phyloP scores from a whole-genome alignment of 2,888 invertebrate species.

The Cerastis rubricosa region DNA sequence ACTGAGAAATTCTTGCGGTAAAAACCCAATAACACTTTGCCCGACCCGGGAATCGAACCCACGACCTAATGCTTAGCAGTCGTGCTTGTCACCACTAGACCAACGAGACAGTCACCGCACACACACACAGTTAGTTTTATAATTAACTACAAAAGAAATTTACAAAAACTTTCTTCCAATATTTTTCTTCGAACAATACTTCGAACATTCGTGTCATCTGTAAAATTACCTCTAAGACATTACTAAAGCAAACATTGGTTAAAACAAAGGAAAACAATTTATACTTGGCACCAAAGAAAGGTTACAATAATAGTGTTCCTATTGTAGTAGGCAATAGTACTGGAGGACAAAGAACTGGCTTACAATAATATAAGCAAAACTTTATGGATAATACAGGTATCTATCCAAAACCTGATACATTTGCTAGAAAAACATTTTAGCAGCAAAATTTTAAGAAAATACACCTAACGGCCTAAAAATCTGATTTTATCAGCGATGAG shows the following conservation, averaged over 20 bases:
- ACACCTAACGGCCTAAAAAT: too few species aligned
- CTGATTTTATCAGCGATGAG: too few species aligned
- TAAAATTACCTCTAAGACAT: constrained; percentile 3
- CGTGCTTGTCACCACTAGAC: too few species aligned
- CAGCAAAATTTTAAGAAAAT: too few species aligned
- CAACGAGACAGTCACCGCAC: neutral
- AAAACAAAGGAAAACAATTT: neutral
- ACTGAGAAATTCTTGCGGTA: neutral
- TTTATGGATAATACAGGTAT: neutral
- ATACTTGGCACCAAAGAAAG: neutral
- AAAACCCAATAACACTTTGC: neutral
- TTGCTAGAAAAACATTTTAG: neutral
- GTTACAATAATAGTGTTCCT: constrained; percentile 15
- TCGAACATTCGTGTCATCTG: too few species aligned
- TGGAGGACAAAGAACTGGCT: neutral
- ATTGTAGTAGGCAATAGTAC: constrained; percentile 11
- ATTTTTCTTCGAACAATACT: too few species aligned
- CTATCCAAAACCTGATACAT: neutral
- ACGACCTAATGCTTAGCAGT: neutral
- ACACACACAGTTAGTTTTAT: too few species aligned
- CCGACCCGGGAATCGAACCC: neutral
- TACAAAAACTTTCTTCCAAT: too few species aligned
- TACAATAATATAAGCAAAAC: neutral
- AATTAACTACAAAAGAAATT: too few species aligned
- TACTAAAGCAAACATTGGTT: constrained; percentile 7